Evolutionary conservation across 1,140 invertebrate species (phyloP).

Genomic region (Drosophila persimilis): DNA sequence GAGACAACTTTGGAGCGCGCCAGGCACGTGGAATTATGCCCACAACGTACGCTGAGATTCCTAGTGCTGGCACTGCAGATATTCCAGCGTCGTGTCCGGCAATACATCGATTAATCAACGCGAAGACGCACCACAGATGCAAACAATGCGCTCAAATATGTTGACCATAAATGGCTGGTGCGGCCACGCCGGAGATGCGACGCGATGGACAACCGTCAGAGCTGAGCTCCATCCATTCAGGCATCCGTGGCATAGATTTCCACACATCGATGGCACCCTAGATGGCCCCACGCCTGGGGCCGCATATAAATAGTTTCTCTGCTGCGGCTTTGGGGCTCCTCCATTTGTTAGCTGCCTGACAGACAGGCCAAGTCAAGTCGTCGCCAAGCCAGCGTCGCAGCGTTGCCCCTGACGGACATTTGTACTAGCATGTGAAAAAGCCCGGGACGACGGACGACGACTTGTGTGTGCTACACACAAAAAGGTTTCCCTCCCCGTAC

Average conservation of each 20-base stretch:
- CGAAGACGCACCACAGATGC: slow-evolving; percentile 43
- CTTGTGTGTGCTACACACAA: slow-evolving; percentile 5
- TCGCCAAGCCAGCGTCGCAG: slow-evolving; percentile 6
- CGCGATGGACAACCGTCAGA: slow-evolving; percentile 13
- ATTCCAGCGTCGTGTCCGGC: slow-evolving; percentile 32
- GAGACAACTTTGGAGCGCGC: slow-evolving; percentile 45
- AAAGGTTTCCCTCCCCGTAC: slow-evolving; percentile 43
- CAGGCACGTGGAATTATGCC: slow-evolving; percentile 60
- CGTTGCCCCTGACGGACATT: slow-evolving; percentile 21
- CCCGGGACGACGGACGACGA: not conserved
- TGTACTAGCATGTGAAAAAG: slow-evolving; percentile 21
- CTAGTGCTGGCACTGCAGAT: slow-evolving; percentile 60
- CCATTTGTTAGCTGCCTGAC: slow-evolving; percentile 70
- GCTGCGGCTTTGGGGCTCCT: slow-evolving; percentile 27
- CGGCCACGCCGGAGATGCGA: not conserved
- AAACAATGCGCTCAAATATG: slow-evolving; percentile 59
- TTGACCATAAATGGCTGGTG: slow-evolving; percentile 40
- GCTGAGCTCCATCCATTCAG: slow-evolving; percentile 22
- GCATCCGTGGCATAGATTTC: slow-evolving; percentile 11
- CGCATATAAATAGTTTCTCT: slow-evolving; percentile 70
- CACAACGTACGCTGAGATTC: slow-evolving; percentile 51
- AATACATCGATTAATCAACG: slow-evolving; percentile 60
- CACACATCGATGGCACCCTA: slow-evolving; percentile 9
- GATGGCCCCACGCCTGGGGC: slow-evolving; percentile 8
- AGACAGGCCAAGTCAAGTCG: slow-evolving; percentile 64